phyloP scores from a whole-genome alignment of 2,888 invertebrate genomes.

The Drosophila rellima region DNA sequence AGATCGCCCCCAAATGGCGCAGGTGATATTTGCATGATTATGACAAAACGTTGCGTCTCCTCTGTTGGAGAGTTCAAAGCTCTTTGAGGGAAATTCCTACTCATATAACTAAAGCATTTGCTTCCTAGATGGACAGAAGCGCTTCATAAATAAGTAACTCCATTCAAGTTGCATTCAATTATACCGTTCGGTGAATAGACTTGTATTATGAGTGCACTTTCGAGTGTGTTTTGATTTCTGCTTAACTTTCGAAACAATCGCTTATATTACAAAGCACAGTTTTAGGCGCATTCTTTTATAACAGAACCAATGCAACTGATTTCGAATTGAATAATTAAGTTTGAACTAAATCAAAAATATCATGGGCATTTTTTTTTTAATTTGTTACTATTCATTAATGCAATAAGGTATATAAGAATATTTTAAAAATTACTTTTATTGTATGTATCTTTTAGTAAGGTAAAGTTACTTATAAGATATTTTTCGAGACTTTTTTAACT shows the following conservation, averaged over 20 bases:
- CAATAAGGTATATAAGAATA: too few relatives aligned
- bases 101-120: slow-evolving; percentile 26
- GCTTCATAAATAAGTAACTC: slow-evolving; percentile 27
- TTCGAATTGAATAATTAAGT: neutral
- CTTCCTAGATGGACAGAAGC: slow-evolving; percentile 34
- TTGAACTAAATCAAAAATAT: neutral
- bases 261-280: slow-evolving; percentile 38
- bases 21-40: slow-evolving; percentile 80
- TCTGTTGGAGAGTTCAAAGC: slow-evolving; percentile 48
- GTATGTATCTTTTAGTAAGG: too few relatives aligned
- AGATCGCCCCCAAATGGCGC: slow-evolving; percentile 41
- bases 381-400: too few relatives aligned
- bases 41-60: slow-evolving; percentile 60
- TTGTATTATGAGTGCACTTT: slow-evolving; percentile 21
- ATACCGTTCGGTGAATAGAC: slow-evolving; percentile 8
- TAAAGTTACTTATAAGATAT: too few relatives aligned
- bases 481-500: too few relatives aligned
- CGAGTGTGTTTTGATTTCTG: neutral
- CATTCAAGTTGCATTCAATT: slow-evolving; percentile 49
- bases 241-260: neutral
- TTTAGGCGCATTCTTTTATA: slow-evolving; percentile 43
- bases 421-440: too few relatives aligned
- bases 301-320: neutral
- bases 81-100: slow-evolving; percentile 35
- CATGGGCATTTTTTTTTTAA: too few relatives aligned